Base-by-base conservation (phyloP, 2,113 vertebrate species). In the Hypocryptadius cinnamomeus region DNA sequence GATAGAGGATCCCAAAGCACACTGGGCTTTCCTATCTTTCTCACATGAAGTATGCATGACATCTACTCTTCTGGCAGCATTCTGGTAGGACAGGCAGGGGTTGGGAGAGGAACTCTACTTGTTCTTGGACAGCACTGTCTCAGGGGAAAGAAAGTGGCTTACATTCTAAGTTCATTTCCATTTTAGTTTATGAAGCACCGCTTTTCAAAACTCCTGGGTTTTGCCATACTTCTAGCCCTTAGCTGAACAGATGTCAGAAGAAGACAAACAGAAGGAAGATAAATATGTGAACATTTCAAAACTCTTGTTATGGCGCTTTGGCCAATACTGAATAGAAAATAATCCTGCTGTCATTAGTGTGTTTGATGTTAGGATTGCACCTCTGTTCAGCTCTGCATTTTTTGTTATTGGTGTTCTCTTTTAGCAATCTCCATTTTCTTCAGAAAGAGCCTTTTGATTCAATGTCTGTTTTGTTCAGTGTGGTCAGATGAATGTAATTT, bases 81-180 rank as follows among this genome's bases (percentile, higher is more conserved):
- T 74, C 24, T 0, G 2, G 16, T 37, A 56, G 56, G 51, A 39
- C 51, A 37, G 37, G 30, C 1, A 0, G 25, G 27, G 28, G 9
- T 4, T 0, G 0, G 30, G n/a, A 76, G 42, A 39, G 33, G 28
- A 71, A 11, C 12, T 40, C 19, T 44, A 4, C 85, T 65, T 70
- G 25, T 72, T 80, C 39, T 78, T 2, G 25, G 48, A 35, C 35
- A 83, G 40, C 44, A 11, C 16, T 2, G 3, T 60, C 45, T 63
- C 85, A 37, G 10, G 45, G 39, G 33, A 53, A 68, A 6, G 59
- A 60, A 61, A 77, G 51, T 13, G 7, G 11, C 28, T 89, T 79
- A 18, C 27, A 15, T 64, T 72, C 28, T 24, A 69, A 77, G 54
- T 59, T 65, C 4, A 15, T 81, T 87, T 76, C 57, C 27, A 22